Conservation (phyloP, 2,888 invertebrate genomes). For the Acheta domesticus region DNA sequence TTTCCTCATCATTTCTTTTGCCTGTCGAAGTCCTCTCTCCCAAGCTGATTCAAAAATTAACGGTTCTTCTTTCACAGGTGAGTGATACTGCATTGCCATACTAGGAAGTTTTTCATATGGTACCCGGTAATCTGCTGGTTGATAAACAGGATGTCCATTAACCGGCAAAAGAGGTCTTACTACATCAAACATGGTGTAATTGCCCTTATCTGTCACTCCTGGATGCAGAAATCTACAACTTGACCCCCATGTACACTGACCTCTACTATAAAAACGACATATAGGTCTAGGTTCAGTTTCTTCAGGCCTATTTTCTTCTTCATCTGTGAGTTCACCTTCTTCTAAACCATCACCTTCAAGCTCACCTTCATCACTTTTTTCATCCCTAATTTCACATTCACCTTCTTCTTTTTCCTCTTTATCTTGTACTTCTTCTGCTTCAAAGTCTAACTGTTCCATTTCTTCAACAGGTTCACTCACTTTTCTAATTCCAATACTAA, state of each 20-base stretch:
- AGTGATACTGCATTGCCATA: constrained; percentile 24
- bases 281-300: constrained; percentile 85
- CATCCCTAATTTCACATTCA: constrained; percentile 53
- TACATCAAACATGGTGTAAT: constrained; percentile 91
- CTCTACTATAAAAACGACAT: constrained; percentile 89
- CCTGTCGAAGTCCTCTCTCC: constrained; percentile 92
- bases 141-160: constrained; percentile 42
- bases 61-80: constrained; percentile 48
- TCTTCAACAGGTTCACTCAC: constrained; percentile 43
- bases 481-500: constrained; percentile 43
- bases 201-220: constrained; percentile 93
- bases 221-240: constrained; percentile 95
- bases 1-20: constrained; percentile 87
- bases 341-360: constrained; percentile 58
- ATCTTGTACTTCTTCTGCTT: constrained; percentile 54
- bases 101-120: constrained; percentile 36
- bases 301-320: constrained; percentile 79
- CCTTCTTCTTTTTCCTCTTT: constrained; percentile 59
- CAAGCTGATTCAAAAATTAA: constrained; percentile 88
- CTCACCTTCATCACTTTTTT: constrained; percentile 43
- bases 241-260: constrained; percentile 95
- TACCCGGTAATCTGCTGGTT: constrained; percentile 37
- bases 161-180: constrained; percentile 67
- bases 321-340: constrained; percentile 85
- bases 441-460: constrained; percentile 74